phyloP scores from a whole-genome alignment of 2,113 vertebrate genomes.

The Daphoenositta chrysoptera region DNA sequence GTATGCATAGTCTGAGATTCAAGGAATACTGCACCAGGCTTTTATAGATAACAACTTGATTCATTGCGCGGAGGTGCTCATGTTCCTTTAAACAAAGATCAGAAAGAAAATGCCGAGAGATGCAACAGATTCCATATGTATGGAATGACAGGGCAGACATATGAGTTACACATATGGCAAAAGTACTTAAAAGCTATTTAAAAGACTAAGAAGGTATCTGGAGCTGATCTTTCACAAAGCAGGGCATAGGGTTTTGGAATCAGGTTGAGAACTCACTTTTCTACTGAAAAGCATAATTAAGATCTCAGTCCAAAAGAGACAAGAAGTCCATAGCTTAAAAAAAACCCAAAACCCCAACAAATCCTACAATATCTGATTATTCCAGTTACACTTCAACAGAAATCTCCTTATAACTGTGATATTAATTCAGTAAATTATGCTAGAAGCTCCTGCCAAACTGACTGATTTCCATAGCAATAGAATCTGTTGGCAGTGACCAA shows the following conservation, averaged over 20 bases:
- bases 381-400: not conserved
- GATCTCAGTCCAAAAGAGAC: not conserved
- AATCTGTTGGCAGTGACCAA: not conserved
- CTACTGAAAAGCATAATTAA: not conserved
- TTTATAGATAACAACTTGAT: not conserved
- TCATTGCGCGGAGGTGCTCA: not conserved
- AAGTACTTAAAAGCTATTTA: not conserved
- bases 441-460: not conserved
- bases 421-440: not conserved
- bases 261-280: not conserved
- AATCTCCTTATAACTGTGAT: not conserved
- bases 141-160: not conserved
- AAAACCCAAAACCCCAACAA: fast-evolving
- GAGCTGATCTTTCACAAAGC: not conserved
- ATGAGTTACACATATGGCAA: not conserved
- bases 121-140: not conserved
- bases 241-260: not conserved
- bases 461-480: not conserved
- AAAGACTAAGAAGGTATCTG: not conserved
- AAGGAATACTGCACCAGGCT: not conserved
- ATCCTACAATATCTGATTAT: not conserved
- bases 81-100: not conserved
- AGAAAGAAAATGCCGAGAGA: not conserved
- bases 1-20: not conserved
- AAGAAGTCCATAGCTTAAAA: not conserved